Percentiles rank a stretch among this genome's conserved stretches.
phyloP scores from a whole-genome alignment of 1,140 invertebrate genomes.

The Gonatopus flavifemur region DNA sequence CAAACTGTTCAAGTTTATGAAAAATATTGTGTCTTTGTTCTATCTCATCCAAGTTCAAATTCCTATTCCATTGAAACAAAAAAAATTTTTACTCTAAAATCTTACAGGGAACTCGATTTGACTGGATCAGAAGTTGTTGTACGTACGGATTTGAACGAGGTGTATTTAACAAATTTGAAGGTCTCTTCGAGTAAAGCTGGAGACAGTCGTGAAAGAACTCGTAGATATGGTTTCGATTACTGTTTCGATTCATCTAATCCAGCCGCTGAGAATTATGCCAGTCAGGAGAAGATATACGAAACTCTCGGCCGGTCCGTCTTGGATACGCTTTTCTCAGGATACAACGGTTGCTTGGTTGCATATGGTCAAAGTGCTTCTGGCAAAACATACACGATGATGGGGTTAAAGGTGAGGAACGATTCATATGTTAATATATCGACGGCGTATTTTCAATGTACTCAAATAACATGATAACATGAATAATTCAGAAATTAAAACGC shows the following conservation, averaged over 20 bases:
- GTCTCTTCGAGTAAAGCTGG: conserved; percentile 65
- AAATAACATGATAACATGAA: too few relatives aligned
- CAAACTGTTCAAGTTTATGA: too few relatives aligned
- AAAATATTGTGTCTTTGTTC: too few relatives aligned
- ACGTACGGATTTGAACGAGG: conserved; percentile 26
- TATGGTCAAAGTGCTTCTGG: conserved; percentile 82
- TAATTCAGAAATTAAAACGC: too few relatives aligned
- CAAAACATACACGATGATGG: conserved; percentile 80
- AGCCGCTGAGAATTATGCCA: conserved; percentile 58
- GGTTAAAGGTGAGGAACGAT: conserved; percentile 60
- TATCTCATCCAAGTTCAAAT: too few relatives aligned
- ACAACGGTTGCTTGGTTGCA: conserved; percentile 69
- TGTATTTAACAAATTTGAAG: conserved; percentile 55
- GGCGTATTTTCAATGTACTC: too few relatives aligned
- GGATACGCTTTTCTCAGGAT: conserved; percentile 59
- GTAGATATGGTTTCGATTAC: conserved; percentile 71
- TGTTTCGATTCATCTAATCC: conserved; percentile 67
- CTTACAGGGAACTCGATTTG: conserved; percentile 33
- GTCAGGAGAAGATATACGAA: conserved; percentile 70
- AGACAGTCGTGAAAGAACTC: conserved; percentile 67
- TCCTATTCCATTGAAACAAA: too few relatives aligned
- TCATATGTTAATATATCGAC: too few relatives aligned
- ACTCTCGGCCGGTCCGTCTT: conserved; percentile 68
- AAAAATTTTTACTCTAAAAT: conserved; percentile 5
- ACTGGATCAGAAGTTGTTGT: conserved; percentile 40